These are phyloP conservation scores for Dendrolimus pini DNA, from an alignment of 2,888 invertebrate species.

Conservation along the genomic window DNA sequence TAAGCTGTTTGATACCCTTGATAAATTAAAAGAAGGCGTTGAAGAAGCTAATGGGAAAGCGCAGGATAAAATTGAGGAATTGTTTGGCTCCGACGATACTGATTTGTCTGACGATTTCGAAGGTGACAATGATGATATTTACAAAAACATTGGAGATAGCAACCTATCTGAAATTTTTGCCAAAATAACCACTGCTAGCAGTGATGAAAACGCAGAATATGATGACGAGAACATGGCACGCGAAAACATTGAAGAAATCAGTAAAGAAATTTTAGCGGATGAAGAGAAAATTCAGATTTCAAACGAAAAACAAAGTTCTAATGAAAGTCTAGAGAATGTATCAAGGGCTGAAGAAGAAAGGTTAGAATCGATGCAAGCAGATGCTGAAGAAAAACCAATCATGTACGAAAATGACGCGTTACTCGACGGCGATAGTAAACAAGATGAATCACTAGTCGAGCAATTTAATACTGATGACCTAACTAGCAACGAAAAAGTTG, in stretches of 20 bases:
- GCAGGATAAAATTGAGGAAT: slow-evolving; percentile 9
- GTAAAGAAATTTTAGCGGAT: not conserved
- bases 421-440: slow-evolving; percentile 16
- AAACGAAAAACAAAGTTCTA: not conserved
- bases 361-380: slow-evolving; percentile 11
- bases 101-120: slow-evolving; percentile 7
- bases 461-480: not conserved
- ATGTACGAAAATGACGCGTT: slow-evolving; percentile 36
- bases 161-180: slow-evolving; percentile 22
- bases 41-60: slow-evolving; percentile 12
- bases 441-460: slow-evolving; percentile 12
- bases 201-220: slow-evolving; percentile 11
- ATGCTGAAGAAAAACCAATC: slow-evolving; percentile 14
- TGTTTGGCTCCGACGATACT: slow-evolving; percentile 15
- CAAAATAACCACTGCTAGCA: not conserved
- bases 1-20: slow-evolving; percentile 36
- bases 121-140: slow-evolving; percentile 19
- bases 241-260: not conserved
- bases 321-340: slow-evolving; percentile 11
- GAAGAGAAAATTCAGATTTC: not conserved
- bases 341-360: slow-evolving; percentile 10
- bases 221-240: slow-evolving; percentile 4
- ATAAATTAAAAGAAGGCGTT: slow-evolving; percentile 29
- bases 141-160: slow-evolving; percentile 25
- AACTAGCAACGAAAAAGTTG: not conserved